Evolutionary conservation across 2,797 vertebrate species (phyloP).

Genomic region (Anabacerthia variegaticeps): DNA sequence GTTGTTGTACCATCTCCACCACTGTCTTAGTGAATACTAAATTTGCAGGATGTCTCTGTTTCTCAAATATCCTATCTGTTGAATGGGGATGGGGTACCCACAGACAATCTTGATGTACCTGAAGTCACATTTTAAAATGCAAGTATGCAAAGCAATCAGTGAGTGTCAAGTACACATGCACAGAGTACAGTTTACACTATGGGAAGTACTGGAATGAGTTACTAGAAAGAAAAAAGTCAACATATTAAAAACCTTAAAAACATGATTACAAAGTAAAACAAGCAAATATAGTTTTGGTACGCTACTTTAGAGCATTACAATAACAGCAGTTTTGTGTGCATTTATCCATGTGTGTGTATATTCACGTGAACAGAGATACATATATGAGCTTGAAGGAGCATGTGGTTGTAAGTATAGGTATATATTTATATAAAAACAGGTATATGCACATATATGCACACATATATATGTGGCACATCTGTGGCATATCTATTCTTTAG

Average conservation of each 20-base stretch:
- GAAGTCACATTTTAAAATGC: not conserved
- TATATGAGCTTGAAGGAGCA: not conserved
- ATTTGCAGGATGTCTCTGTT: not conserved
- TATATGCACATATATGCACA: not conserved
- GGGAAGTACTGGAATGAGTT: not conserved
- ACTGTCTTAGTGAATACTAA: not conserved
- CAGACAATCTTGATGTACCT: not conserved
- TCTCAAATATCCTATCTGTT: not conserved
- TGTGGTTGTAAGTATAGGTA: not conserved
- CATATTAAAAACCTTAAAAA: not conserved
- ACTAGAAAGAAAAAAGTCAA: not conserved
- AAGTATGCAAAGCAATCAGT: not conserved
- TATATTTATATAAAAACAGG: not conserved
- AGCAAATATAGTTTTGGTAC: not conserved
- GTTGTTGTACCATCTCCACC: not conserved
- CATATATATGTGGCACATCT: not conserved
- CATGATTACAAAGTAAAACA: not conserved
- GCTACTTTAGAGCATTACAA: not conserved
- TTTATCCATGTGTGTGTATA: not conserved
- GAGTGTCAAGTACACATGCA: not conserved
- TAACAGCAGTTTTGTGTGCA: not conserved
- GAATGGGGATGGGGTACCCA: not conserved
- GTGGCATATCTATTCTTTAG: not conserved
- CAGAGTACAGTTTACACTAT: not conserved
- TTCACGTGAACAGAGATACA: rapidly evolving